Evolutionary conservation across 2,888 invertebrate genomes (phyloP).

Genomic region (Epsilonema sp.): DNA sequence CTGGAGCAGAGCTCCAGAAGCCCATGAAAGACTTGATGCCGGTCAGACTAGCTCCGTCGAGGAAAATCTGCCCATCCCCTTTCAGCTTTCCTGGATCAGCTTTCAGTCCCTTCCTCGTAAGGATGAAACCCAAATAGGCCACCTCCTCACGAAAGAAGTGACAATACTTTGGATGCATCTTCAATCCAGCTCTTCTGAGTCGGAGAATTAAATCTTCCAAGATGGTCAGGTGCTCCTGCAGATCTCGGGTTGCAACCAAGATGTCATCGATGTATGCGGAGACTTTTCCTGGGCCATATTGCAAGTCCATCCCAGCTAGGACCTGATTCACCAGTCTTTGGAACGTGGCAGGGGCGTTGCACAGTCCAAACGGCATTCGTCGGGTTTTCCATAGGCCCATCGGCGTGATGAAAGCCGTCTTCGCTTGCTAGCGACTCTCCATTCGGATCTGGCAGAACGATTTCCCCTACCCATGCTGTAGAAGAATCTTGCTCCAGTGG

Average conservation of each 20-base stretch:
- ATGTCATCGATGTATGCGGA: neutral
- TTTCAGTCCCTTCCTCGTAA: neutral
- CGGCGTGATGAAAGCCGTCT: too few species aligned
- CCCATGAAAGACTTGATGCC: neutral
- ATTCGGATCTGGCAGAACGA: too few species aligned
- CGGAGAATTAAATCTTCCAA: neutral
- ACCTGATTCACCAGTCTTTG: too few species aligned
- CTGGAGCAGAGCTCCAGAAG: neutral
- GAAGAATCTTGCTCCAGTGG: too few species aligned
- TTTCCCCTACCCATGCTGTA: too few species aligned
- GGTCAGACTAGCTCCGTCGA: neutral
- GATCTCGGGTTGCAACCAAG: neutral
- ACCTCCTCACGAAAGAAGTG: neutral
- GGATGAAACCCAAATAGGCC: neutral
- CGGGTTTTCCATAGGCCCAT: too few species aligned
- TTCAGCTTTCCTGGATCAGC: neutral
- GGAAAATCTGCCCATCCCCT: neutral
- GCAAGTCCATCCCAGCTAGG: too few species aligned
- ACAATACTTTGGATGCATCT: neutral
- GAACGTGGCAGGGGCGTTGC: too few species aligned
- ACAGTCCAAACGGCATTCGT: too few species aligned
- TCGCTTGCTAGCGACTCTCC: too few species aligned
- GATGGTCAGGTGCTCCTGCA: neutral
- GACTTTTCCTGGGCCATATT: too few species aligned
- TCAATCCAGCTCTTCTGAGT: neutral